Evolutionary conservation across 2,888 invertebrate genomes (phyloP).

Genomic region (Epinotia nisella): DNA sequence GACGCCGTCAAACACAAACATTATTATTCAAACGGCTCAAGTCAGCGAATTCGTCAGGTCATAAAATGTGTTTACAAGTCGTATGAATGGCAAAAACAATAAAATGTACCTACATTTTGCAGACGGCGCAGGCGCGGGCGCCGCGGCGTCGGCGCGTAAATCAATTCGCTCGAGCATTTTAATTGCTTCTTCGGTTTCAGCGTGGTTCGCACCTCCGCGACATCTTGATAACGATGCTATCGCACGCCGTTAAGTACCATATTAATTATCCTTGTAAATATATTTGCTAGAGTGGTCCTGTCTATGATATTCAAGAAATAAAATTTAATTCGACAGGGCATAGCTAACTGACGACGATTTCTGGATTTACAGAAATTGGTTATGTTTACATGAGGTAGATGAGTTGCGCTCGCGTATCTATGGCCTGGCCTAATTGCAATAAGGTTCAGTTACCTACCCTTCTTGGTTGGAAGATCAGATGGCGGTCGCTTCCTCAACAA

Average conservation of each 20-base stretch:
- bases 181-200: constrained; percentile 64
- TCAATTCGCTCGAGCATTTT: constrained; percentile 63
- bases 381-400: too few relatives aligned
- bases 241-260: constrained; percentile 61
- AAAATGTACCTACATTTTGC: constrained; percentile 52
- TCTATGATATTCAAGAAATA: constrained; percentile 50
- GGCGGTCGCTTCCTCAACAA: too few relatives aligned
- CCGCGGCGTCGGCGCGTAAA: constrained; percentile 54
- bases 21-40: constrained; percentile 40
- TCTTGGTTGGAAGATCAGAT: too few relatives aligned
- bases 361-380: background rate
- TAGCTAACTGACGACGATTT: background rate
- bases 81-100: constrained; percentile 56
- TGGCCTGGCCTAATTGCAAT: too few relatives aligned
- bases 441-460: too few relatives aligned
- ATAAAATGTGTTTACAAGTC: constrained; percentile 55
- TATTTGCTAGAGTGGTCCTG: constrained; percentile 50
- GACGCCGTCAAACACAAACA: constrained; percentile 14
- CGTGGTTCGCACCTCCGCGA: constrained; percentile 63
- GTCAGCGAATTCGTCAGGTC: constrained; percentile 43
- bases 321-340: constrained; percentile 7
- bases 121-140: constrained; percentile 41
- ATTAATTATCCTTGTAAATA: constrained; percentile 59
- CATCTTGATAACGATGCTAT: constrained; percentile 59
- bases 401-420: too few relatives aligned